Evolutionary conservation across 2,888 invertebrate genomes (phyloP).

Genomic region (Thumatha senex): DNA sequence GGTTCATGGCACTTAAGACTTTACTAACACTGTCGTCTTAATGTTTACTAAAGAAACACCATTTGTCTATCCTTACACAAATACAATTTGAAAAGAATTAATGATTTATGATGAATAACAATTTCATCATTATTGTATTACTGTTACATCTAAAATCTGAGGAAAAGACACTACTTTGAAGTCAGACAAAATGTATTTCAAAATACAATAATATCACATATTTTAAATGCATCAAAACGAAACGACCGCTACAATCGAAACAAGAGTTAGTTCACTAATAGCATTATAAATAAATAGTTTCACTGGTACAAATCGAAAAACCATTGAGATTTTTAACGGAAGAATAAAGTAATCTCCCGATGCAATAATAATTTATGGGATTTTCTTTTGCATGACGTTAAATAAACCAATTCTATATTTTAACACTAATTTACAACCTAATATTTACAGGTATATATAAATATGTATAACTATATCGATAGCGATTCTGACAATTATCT

Average conservation of each 20-base stretch:
- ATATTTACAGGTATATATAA: constrained; percentile 83
- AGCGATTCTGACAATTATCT: constrained; percentile 77
- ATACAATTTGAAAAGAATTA: constrained; percentile 43
- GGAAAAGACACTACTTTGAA: constrained; percentile 75
- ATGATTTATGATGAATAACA: constrained; percentile 54
- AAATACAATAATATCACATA: constrained; percentile 83
- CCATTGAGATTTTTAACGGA: constrained; percentile 83
- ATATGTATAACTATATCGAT: constrained; percentile 82
- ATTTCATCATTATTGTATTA: constrained; percentile 61
- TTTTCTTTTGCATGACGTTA: constrained; percentile 80
- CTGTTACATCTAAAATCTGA: constrained; percentile 61
- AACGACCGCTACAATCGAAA: constrained; percentile 64
- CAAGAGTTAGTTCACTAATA: constrained; percentile 54
- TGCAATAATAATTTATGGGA: constrained; percentile 82
- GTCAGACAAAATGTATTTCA: constrained; percentile 81
- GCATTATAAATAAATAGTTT: constrained; percentile 77
- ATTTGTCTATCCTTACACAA: constrained; percentile 35
- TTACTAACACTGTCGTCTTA: constrained; percentile 38
- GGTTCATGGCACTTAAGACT: constrained; percentile 68
- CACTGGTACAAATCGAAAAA: constrained; percentile 82
- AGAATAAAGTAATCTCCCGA: constrained; percentile 77
- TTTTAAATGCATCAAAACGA: constrained; percentile 80
- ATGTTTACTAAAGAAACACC: constrained; percentile 41
- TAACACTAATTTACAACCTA: constrained; percentile 81
- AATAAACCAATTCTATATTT: constrained; percentile 83